Percentiles rank a stretch among this genome's conserved stretches.
These are phyloP conservation scores for Dryas iulia DNA, from an alignment of 1,140 invertebrate species.

Conservation along the genomic window DNA sequence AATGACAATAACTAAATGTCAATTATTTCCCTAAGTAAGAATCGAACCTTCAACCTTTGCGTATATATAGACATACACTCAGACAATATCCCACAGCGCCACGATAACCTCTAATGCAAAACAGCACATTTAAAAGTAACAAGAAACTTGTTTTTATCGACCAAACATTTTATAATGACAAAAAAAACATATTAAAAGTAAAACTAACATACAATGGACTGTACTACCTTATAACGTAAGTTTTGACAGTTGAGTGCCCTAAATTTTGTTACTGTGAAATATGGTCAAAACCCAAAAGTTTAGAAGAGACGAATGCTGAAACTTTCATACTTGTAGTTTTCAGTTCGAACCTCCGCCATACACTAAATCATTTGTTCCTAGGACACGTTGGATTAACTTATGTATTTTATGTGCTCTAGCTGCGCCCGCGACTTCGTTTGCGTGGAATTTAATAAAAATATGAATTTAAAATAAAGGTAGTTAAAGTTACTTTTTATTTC, in stretches of 20 bases:
- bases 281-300: slow-evolving; percentile 18
- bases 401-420: background rate
- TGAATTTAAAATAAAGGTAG: too few relatives aligned
- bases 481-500: too few relatives aligned
- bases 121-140: too few relatives aligned
- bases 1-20: too few relatives aligned
- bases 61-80: too few relatives aligned
- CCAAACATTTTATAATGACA: slow-evolving; percentile 2
- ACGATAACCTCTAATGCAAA: too few relatives aligned
- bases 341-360: slow-evolving; percentile 4
- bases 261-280: slow-evolving; percentile 20
- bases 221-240: slow-evolving; percentile 11
- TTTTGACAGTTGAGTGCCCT: slow-evolving; percentile 19
- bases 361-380: background rate
- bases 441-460: too few relatives aligned
- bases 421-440: too few relatives aligned
- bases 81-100: too few relatives aligned
- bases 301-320: slow-evolving; percentile 18
- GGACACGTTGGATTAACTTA: background rate
- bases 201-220: slow-evolving; percentile 13
- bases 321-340: slow-evolving; percentile 8
- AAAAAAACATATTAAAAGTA: background rate
- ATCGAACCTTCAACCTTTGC: too few relatives aligned
- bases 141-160: too few relatives aligned
- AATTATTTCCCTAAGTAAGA: too few relatives aligned